Evolutionary conservation across 2,797 vertebrate species (phyloP).

Genomic region (Rhinogobio ventralis): DNA sequence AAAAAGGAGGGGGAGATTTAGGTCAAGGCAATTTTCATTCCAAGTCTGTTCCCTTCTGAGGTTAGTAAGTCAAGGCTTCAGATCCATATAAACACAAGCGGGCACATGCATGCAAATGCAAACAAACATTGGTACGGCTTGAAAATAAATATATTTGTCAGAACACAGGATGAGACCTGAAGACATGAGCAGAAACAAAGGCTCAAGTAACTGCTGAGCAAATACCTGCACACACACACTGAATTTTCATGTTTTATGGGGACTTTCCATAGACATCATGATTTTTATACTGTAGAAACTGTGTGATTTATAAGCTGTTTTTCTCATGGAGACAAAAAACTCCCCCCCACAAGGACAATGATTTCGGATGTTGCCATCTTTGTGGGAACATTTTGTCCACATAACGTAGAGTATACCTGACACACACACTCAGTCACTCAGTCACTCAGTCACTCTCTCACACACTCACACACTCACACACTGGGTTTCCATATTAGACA

Average conservation of each 20-base stretch:
- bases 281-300: background rate
- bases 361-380: background rate
- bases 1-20: background rate
- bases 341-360: background rate
- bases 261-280: background rate
- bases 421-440: too few species aligned
- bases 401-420: background rate
- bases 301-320: background rate
- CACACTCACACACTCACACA: background rate
- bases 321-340: background rate
- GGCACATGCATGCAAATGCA: background rate
- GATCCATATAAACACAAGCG: background rate
- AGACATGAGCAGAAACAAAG: background rate
- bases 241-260: background rate
- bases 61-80: background rate
- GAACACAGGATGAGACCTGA: background rate
- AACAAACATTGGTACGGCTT: background rate
- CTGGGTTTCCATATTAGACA: too few species aligned
- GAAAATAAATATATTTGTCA: background rate
- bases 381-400: background rate
- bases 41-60: background rate
- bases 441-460: too few species aligned
- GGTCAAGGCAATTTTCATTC: background rate
- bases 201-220: background rate
- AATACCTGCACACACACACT: background rate